Evolutionary conservation across 1,140 invertebrate genomes (phyloP).

Genomic region (Aphelinus atriplicis): DNA sequence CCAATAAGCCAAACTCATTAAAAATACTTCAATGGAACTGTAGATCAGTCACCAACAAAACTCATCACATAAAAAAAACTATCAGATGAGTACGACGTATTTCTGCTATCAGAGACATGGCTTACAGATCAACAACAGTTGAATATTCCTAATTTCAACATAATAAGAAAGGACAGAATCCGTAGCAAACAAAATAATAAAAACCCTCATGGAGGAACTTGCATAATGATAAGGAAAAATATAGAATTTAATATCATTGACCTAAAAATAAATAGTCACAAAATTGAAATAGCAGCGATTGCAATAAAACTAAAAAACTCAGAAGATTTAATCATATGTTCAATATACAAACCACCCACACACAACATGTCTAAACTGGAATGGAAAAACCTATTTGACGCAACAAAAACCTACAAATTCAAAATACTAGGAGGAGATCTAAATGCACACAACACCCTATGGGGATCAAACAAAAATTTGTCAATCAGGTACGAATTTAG

Average conservation of each 20-base stretch:
- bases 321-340: not conserved
- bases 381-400: slow-evolving; percentile 1
- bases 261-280: not conserved
- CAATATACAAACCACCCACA: not conserved
- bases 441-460: slow-evolving; percentile 5
- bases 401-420: not conserved
- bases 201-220: not conserved
- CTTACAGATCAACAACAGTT: not conserved
- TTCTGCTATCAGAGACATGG: not conserved
- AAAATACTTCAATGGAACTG: slow-evolving; percentile 13
- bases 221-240: not conserved
- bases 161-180: not conserved
- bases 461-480: slow-evolving; percentile 6
- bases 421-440: not conserved
- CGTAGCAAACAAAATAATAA: not conserved
- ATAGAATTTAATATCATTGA: not conserved
- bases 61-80: not conserved
- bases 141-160: not conserved
- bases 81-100: not conserved
- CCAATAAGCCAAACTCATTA: not conserved
- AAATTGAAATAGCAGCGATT: not conserved
- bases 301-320: not conserved
- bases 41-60: not conserved
- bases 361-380: not conserved
- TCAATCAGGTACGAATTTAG: not conserved